Evolutionary conservation across 2,888 invertebrate species (phyloP).

Genomic region (Hydrotaea cyrtoneurina): DNA sequence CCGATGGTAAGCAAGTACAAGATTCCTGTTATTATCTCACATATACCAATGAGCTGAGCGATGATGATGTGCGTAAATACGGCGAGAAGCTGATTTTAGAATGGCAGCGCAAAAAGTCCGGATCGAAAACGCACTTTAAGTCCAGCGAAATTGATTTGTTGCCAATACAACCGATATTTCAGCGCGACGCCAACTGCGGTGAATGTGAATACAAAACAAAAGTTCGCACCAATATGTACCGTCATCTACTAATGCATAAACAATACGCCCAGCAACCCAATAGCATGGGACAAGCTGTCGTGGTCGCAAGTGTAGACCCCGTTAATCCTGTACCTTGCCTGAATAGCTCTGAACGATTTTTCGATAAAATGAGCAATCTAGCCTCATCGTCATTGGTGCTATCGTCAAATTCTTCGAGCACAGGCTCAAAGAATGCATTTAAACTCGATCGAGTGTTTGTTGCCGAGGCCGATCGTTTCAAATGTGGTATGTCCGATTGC

Average conservation of each 20-base stretch:
- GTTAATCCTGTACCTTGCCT: slow-evolving; percentile 92
- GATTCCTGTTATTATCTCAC: slow-evolving; percentile 79
- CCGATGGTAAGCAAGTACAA: slow-evolving; percentile 28
- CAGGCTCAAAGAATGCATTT: slow-evolving; percentile 54
- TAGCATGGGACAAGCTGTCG: slow-evolving; percentile 32
- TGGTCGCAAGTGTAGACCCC: slow-evolving; percentile 85
- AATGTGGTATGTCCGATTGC: slow-evolving; percentile 88
- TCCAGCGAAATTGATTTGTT: slow-evolving; percentile 85
- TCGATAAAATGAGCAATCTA: slow-evolving; percentile 92
- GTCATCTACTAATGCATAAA: slow-evolving; percentile 86
- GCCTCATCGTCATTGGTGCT: slow-evolving; percentile 85
- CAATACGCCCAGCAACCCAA: slow-evolving; percentile 71
- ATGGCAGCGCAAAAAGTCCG: slow-evolving; percentile 71
- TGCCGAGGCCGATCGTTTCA: slow-evolving; percentile 83
- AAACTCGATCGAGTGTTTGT: slow-evolving; percentile 79
- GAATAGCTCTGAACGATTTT: slow-evolving; percentile 89
- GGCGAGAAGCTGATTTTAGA: slow-evolving; percentile 72
- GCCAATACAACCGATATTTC: slow-evolving; percentile 85
- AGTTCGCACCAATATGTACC: slow-evolving; percentile 86
- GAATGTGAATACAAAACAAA: slow-evolving; percentile 87
- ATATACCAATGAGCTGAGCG: slow-evolving; percentile 76
- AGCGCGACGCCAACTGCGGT: slow-evolving; percentile 84
- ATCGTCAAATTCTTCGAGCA: slow-evolving; percentile 64
- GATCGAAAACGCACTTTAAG: slow-evolving; percentile 79
- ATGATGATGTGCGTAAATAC: slow-evolving; percentile 71